A percentile compares a stretch with the other conserved stretches of the same genome.
Evolutionary conservation across 2,888 invertebrate species (phyloP).

Genomic region (Andricus curvator): DNA sequence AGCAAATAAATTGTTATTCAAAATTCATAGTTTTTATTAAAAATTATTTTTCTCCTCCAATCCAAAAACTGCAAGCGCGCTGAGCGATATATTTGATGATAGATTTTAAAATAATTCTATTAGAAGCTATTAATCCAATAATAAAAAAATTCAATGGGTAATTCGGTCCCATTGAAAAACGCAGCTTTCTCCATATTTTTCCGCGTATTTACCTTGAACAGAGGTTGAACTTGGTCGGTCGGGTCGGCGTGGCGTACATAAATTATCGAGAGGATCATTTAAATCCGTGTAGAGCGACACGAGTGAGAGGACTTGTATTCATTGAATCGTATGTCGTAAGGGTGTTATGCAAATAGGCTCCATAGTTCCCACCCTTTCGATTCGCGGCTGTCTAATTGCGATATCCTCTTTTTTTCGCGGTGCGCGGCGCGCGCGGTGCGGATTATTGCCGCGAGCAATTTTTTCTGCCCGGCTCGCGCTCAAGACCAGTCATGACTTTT

Average conservation of each 20-base stretch:
- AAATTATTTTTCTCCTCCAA: not conserved
- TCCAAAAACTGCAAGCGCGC: not conserved
- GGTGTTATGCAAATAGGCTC: constrained; percentile 40
- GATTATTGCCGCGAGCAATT: constrained; percentile 41
- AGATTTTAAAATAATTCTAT: not conserved
- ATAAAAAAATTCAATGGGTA: constrained; percentile 27
- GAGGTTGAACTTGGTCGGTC: not conserved
- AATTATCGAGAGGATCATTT: constrained; percentile 42
- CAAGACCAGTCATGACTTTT: constrained; percentile 58
- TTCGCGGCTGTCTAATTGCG: constrained; percentile 70
- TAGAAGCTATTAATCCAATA: constrained; percentile 12
- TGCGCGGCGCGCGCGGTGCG: constrained; percentile 21
- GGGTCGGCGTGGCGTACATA: not conserved
- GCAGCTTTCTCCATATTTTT: constrained; percentile 42
- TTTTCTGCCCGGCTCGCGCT: constrained; percentile 37
- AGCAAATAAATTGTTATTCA: not conserved
- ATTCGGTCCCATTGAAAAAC: constrained; percentile 34
- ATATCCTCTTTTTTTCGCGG: constrained; percentile 68
- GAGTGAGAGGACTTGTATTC: constrained; percentile 29
- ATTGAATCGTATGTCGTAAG: constrained; percentile 39
- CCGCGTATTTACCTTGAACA: constrained; percentile 30
- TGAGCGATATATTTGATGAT: no score
- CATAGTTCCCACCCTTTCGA: constrained; percentile 57
- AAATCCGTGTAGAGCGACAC: constrained; percentile 39
- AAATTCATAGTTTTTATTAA: not conserved